phyloP scores from a whole-genome alignment of 1,140 invertebrate genomes.

The Phenacoccus solenopsis region DNA sequence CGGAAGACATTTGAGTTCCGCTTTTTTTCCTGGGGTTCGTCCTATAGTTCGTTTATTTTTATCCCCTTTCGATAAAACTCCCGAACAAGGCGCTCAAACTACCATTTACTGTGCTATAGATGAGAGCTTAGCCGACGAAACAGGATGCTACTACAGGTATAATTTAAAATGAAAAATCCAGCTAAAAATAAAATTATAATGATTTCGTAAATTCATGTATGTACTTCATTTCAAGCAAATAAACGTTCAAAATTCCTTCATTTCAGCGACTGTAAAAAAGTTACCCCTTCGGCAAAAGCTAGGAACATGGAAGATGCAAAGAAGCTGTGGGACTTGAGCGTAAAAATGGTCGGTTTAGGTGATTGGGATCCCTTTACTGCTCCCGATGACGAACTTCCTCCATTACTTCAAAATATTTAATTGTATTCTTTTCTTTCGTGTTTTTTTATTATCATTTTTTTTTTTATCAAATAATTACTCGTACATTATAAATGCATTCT shows the following conservation, averaged over 20 bases:
- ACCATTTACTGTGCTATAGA: slow-evolving; percentile 62
- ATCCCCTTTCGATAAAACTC: slow-evolving; percentile 42
- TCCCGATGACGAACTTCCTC: not conserved
- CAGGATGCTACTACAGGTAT: slow-evolving; percentile 51
- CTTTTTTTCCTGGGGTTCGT: slow-evolving; percentile 34
- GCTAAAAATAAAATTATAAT: no score
- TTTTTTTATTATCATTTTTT: no score
- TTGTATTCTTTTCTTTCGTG: no score
- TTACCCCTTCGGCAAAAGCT: slow-evolving; percentile 36
- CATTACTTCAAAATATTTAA: not conserved
- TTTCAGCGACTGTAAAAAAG: slow-evolving; percentile 42
- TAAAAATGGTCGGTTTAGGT: slow-evolving; percentile 26
- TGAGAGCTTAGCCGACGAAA: slow-evolving; percentile 46
- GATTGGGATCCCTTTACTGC: slow-evolving; percentile 22
- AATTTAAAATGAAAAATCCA: no score
- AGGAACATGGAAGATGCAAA: slow-evolving; percentile 39
- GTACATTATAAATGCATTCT: no score
- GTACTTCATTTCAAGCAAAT: no score
- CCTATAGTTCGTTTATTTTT: slow-evolving; percentile 28
- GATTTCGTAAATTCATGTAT: no score
- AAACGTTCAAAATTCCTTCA: slow-evolving; percentile 12
- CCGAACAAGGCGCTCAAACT: slow-evolving; percentile 62
- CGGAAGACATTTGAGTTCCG: slow-evolving; percentile 48
- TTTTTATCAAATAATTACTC: no score
- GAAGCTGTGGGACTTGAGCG: slow-evolving; percentile 39